These are phyloP conservation scores for Hypena proboscidalis DNA, from an alignment of 2,888 invertebrate species.

Conservation along the genomic window DNA sequence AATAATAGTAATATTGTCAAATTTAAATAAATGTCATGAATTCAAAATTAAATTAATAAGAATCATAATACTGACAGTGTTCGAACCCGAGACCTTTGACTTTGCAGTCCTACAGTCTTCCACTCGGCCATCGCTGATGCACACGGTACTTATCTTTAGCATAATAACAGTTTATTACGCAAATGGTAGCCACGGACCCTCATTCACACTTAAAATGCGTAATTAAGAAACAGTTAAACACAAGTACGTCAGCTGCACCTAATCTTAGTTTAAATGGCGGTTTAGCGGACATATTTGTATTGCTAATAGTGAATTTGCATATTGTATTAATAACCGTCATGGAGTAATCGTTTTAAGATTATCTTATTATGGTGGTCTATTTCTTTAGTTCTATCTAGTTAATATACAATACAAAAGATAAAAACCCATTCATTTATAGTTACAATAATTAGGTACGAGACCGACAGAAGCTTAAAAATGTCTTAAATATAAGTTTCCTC, in stretches of 20 bases:
- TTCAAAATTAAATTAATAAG: too few relatives aligned
- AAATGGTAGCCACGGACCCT: background rate
- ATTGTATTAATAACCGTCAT: slow-evolving; percentile 25
- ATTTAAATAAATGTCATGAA: too few relatives aligned
- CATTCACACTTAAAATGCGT: slow-evolving; percentile 2
- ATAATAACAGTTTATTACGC: background rate
- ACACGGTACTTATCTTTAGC: too few relatives aligned
- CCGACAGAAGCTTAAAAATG: too few relatives aligned
- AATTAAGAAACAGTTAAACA: slow-evolving; percentile 23
- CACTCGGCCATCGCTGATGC: too few relatives aligned
- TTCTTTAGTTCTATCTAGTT: background rate
- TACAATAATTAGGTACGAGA: too few relatives aligned
- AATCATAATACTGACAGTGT: too few relatives aligned
- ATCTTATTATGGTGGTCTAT: background rate
- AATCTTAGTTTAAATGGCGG: slow-evolving; percentile 45
- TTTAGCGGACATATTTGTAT: slow-evolving; percentile 40
- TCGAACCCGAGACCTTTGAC: too few relatives aligned
- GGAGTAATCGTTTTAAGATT: slow-evolving; percentile 30
- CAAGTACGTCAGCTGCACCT: slow-evolving; percentile 47
- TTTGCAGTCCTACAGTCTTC: too few relatives aligned
- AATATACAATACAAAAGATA: slow-evolving; percentile 23
- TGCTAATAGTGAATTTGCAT: slow-evolving; percentile 48
- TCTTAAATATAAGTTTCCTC: too few relatives aligned
- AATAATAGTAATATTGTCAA: too few relatives aligned
- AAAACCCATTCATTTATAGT: too few relatives aligned